Percentiles rank a stretch among this genome's conserved stretches.
phyloP scores from a whole-genome alignment of 2,797 vertebrate genomes.

The Lemur catta region DNA sequence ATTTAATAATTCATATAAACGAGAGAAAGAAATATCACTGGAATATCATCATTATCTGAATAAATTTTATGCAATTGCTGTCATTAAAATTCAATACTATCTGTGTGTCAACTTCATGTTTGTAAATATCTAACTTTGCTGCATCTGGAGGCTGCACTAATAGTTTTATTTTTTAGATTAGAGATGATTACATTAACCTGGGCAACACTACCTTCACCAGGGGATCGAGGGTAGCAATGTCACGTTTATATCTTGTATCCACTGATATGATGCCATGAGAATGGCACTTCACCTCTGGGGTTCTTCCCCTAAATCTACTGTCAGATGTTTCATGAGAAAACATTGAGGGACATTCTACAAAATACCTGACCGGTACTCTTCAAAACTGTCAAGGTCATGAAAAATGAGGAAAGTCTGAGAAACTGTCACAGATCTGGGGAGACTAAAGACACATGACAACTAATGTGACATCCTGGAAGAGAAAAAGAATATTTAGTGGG shows the following conservation, averaged over 20 bases:
- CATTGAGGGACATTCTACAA: background rate
- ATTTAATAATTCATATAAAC: slow-evolving; percentile 20
- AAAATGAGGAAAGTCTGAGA: background rate
- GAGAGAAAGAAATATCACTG: background rate
- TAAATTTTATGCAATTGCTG: background rate
- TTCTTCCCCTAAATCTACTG: background rate
- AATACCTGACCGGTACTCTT: background rate
- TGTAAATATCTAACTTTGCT: background rate
- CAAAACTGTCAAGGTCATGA: background rate
- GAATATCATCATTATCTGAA: background rate
- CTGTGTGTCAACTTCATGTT: background rate
- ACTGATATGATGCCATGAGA: background rate
- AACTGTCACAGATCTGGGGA: background rate
- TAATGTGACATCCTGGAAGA: background rate
- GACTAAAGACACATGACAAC: background rate
- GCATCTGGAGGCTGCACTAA: background rate
- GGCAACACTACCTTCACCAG: background rate
- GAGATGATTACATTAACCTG: background rate
- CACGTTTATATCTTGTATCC: background rate
- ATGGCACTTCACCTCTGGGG: background rate
- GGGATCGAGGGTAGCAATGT: background rate
- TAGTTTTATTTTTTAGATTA: background rate
- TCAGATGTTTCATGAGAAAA: background rate
- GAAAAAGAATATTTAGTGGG: background rate
- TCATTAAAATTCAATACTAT: background rate